Conservation (phyloP, 2,888 invertebrate genomes). For the Luperina nickerlii region DNA sequence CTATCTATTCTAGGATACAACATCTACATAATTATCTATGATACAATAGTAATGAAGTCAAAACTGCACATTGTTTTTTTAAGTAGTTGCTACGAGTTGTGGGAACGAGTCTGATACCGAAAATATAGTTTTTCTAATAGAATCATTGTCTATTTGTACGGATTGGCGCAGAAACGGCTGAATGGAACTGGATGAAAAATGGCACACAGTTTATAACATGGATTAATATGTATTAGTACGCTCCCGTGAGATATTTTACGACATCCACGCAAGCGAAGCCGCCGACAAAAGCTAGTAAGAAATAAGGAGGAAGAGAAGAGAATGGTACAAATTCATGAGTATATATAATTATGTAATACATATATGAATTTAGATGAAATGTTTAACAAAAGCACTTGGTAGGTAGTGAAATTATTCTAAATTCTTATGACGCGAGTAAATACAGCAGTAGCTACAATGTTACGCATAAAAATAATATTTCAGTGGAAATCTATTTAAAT, state of each 20-base stretch:
- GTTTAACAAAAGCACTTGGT: not conserved
- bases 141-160: not conserved
- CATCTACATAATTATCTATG: no score
- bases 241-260: not conserved
- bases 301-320: constrained; percentile 1
- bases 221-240: not conserved
- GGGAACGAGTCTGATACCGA: not conserved
- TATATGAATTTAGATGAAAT: not conserved
- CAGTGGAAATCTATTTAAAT: constrained; percentile 80
- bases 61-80: not conserved
- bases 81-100: not conserved
- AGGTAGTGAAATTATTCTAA: constrained; percentile 35
- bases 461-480: constrained; percentile 79
- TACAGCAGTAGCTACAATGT: constrained; percentile 69
- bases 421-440: constrained; percentile 51
- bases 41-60: not conserved
- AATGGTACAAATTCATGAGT: not conserved
- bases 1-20: no score
- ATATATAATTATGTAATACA: no score
- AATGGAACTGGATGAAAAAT: not conserved
- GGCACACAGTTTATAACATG: not conserved
- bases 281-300: not conserved
- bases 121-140: not conserved
- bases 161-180: no score
- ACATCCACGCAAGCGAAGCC: not conserved